phyloP scores from a whole-genome alignment of 2,888 invertebrate genomes.

The Xylocampa areola region DNA sequence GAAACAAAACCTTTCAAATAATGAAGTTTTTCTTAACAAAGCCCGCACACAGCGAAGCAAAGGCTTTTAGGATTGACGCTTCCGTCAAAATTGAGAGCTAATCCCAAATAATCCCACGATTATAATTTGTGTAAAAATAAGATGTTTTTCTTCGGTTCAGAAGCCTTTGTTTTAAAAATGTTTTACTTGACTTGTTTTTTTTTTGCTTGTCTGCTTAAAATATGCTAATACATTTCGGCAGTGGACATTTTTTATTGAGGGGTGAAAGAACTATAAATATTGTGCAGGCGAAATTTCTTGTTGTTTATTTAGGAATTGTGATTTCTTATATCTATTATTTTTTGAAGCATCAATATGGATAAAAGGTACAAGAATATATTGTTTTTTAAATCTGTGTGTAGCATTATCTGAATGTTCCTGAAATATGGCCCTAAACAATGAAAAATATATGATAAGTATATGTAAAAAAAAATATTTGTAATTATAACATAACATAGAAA shows the following conservation, averaged over 20 bases:
- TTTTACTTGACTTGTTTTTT: slow-evolving; percentile 22
- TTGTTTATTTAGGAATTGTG: slow-evolving; percentile 7
- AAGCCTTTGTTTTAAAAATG: slow-evolving; percentile 34
- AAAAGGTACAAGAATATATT: too few species aligned
- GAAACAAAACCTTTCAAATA: slow-evolving; percentile 24
- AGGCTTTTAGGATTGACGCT: slow-evolving; percentile 49
- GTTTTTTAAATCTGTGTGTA: too few species aligned
- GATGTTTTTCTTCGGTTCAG: slow-evolving; percentile 28
- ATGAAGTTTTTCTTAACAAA: slow-evolving; percentile 43
- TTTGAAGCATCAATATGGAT: too few species aligned
- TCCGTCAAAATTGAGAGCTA: slow-evolving; percentile 59
- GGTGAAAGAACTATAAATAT: slow-evolving; percentile 19
- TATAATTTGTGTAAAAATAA: slow-evolving; percentile 57
- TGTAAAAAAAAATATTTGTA: too few species aligned
- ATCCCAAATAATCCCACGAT: slow-evolving; percentile 55
- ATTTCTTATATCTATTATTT: too few species aligned
- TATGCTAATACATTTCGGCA: slow-evolving; percentile 37
- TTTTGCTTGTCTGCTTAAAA: slow-evolving; percentile 22
- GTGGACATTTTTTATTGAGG: slow-evolving; percentile 24
- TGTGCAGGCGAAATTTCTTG: slow-evolving; percentile 13
- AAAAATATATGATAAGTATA: too few species aligned
- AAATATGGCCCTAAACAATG: too few species aligned
- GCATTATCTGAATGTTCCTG: too few species aligned
- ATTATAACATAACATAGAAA: too few species aligned
- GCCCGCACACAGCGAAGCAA: slow-evolving; percentile 22